Evolutionary conservation across 2,888 invertebrate species (phyloP).

Genomic region (Parapristionchus giblindavisi): DNA sequence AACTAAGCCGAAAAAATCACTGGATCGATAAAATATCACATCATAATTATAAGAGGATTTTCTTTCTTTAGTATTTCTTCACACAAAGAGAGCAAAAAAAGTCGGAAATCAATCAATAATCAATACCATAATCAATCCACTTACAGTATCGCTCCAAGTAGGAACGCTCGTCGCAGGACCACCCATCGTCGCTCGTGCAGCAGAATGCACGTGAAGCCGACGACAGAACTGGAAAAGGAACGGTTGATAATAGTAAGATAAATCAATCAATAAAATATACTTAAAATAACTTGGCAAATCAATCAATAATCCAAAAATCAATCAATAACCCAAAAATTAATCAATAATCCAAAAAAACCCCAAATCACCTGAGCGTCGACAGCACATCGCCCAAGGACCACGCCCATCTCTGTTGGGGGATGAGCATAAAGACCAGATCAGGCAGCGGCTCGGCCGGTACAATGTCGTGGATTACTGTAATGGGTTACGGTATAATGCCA

Average conservation of each 20-base stretch:
- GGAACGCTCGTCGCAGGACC: conserved; percentile 65
- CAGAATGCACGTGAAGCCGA: conserved; percentile 65
- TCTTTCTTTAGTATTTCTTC: background rate
- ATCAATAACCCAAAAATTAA: background rate
- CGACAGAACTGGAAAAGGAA: conserved; percentile 57
- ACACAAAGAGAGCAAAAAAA: background rate
- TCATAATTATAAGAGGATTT: background rate
- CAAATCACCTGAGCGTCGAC: conserved; percentile 61
- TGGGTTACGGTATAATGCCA: background rate
- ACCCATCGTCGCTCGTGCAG: conserved; percentile 64
- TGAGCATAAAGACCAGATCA: conserved; percentile 66
- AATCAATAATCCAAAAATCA: background rate
- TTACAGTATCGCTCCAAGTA: conserved; percentile 66
- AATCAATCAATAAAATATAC: background rate
- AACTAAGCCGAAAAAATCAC: no score
- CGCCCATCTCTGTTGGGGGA: conserved; percentile 69
- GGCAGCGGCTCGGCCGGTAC: conserved; percentile 58
- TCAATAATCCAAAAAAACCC: background rate
- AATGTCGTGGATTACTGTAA: conserved; percentile 66
- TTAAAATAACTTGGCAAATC: background rate
- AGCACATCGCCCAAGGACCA: conserved; percentile 69
- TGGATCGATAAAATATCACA: background rate
- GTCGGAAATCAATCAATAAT: background rate
- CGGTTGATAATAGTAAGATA: conserved; percentile 10
- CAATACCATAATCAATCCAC: conserved; percentile 39